Percentiles rank a stretch among this genome's conserved stretches.
Conservation (phyloP, 2,113 vertebrate genomes). For the Misgurnus anguillicaudatus region DNA sequence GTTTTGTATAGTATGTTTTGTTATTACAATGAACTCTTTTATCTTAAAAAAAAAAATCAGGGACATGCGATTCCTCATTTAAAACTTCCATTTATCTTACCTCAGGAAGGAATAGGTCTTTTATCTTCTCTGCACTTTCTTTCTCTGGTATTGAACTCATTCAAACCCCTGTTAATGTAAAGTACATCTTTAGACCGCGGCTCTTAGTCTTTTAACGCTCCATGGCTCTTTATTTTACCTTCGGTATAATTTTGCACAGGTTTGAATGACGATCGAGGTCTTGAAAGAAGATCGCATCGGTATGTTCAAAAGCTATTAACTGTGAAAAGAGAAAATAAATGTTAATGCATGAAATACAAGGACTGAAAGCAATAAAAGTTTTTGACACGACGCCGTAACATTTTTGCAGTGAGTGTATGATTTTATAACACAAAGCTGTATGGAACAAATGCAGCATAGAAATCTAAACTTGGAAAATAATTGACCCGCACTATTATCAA, state of each 20-base stretch:
- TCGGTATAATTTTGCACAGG: conserved; percentile 2
- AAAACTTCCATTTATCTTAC: conserved; percentile 33
- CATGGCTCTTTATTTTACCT: not conserved
- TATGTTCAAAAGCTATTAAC: no score
- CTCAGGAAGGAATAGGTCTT: conserved; percentile 13
- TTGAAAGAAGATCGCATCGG: not conserved
- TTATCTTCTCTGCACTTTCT: conserved; percentile 4
- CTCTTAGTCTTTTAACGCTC: not conserved
- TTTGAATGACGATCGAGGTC: conserved; percentile 11
- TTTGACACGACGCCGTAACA: not conserved
- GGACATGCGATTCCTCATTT: conserved; percentile 1
- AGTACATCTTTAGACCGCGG: not conserved
- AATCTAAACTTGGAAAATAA: no score
- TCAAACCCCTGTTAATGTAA: conserved; percentile 10
- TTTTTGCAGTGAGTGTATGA: not conserved
- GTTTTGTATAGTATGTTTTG: no score
- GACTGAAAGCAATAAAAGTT: not conserved
- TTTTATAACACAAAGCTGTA: no score
- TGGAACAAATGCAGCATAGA: no score
- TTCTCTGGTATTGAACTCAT: not conserved
- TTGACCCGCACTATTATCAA: no score
- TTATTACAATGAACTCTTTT: no score
- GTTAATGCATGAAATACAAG: not conserved
- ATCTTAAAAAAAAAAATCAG: no score
- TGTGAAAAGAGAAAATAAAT: not conserved